Percentiles rank a stretch among this genome's conserved stretches.
These are phyloP conservation scores for Heliconius hermathena DNA, from an alignment of 1,140 invertebrate genomes.

Conservation along the genomic window DNA sequence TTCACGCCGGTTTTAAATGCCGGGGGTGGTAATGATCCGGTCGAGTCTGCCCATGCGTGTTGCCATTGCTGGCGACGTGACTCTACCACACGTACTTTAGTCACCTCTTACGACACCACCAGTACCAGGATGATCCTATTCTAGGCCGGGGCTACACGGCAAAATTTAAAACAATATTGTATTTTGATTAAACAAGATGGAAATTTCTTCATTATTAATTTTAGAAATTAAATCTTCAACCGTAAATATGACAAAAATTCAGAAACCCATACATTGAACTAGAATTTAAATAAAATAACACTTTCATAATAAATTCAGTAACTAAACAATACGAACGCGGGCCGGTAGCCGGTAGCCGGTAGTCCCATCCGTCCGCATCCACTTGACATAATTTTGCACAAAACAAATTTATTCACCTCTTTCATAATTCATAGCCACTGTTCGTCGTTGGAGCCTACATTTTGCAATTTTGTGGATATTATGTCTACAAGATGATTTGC, in stretches of 20 bases:
- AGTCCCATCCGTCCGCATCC: constrained; percentile 11
- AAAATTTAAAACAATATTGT: too few species aligned
- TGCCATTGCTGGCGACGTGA: too few species aligned
- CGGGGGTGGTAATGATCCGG: too few species aligned
- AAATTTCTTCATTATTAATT: too few species aligned
- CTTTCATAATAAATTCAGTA: not conserved
- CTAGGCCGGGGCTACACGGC: too few species aligned
- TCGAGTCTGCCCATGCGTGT: too few species aligned
- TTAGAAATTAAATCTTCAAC: not conserved
- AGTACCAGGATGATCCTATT: too few species aligned
- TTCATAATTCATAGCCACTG: constrained; percentile 9
- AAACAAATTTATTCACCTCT: constrained; percentile 5
- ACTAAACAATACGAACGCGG: not conserved
- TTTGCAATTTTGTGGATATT: not conserved
- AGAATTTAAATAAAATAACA: constrained; percentile 1
- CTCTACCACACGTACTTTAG: too few species aligned
- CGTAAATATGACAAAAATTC: not conserved
- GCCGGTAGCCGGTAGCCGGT: constrained; percentile 1
- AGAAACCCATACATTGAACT: not conserved
- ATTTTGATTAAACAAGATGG: too few species aligned
- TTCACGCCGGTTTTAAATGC: too few species aligned
- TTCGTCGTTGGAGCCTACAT: not conserved
- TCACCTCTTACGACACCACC: too few species aligned
- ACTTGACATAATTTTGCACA: constrained; percentile 10
- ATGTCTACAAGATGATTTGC: not conserved